Percentiles rank a stretch among this genome's conserved stretches.
Evolutionary conservation across 2,888 invertebrate species (phyloP).

Genomic region (Peribatodes rhomboidaria): DNA sequence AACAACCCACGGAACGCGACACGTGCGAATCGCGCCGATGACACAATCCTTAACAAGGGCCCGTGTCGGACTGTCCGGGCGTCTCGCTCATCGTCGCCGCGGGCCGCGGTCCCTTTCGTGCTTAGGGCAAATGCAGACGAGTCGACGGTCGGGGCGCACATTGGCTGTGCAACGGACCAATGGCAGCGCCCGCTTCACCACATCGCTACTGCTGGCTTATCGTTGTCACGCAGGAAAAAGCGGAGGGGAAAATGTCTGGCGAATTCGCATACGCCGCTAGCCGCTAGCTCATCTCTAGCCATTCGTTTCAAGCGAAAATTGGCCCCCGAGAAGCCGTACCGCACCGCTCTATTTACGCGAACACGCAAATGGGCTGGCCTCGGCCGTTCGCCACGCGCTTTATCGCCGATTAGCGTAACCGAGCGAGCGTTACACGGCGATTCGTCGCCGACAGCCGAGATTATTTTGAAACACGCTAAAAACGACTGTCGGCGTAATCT

Average conservation of each 20-base stretch:
- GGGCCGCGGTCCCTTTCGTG: constrained; percentile 73
- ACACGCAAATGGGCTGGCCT: constrained; percentile 70
- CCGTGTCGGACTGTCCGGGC: constrained; percentile 72
- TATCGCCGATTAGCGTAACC: constrained; percentile 44
- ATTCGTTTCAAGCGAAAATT: constrained; percentile 70
- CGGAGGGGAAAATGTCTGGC: constrained; percentile 77
- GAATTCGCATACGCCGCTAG: constrained; percentile 65
- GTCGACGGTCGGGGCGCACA: constrained; percentile 57
- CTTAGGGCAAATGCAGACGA: constrained; percentile 66
- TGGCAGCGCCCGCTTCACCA: constrained; percentile 58
- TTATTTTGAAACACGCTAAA: constrained; percentile 29
- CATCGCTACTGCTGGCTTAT: constrained; percentile 69
- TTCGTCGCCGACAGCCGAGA: constrained; percentile 27
- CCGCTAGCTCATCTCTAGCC: constrained; percentile 63
- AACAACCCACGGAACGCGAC: constrained; percentile 55
- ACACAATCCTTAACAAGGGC: constrained; percentile 77
- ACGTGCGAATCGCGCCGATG: constrained; percentile 63
- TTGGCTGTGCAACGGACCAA: constrained; percentile 72
- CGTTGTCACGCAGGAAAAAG: constrained; percentile 66
- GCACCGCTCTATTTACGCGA: constrained; percentile 49
- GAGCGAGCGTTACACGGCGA: constrained; percentile 26
- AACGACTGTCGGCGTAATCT: constrained; percentile 16
- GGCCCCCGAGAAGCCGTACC: constrained; percentile 69
- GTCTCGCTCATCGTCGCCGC: constrained; percentile 17
- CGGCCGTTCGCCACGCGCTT: constrained; percentile 52